Base-by-base conservation (phyloP, 2,888 invertebrate genomes). In the Ametastegia equiseti region DNA sequence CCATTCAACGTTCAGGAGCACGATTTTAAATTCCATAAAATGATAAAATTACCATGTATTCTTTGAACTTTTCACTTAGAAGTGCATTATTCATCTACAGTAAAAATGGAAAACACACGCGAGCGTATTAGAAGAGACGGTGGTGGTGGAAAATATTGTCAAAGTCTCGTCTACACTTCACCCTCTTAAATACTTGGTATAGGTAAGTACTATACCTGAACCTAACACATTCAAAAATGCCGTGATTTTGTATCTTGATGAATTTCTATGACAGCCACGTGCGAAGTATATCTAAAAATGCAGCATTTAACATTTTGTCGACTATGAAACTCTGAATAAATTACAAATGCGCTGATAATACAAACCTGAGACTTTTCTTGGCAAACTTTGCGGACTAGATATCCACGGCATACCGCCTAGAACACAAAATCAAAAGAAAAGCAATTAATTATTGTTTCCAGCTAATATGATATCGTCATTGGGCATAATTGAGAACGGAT, bases 371-470 rank as follows among this genome's bases (percentile, higher is more conserved):
- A 92, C 90, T 94, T 94, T 83, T 94, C 93, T 85, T 92, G 92
- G 50, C 83, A 86, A 91, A 83, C 86, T 87, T 94, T 93, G 80
- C 94, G 93, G 0, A 95, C 93, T 83, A 97, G 92, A 89, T 94
- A 95, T 0, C 98, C 98, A 84, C 96, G 95, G 87, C 96, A 96
- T 65, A 93, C 89, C 0, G 97, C 95, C 93, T 88, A 81, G 2
- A 84, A 85, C 80, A 71, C 2, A 82, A 33, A 36, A 60, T 79
- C n/a, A n/a, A n/a, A n/a, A n/a, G n/a, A n/a, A n/a, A n/a, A n/a
- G n/a, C n/a, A n/a, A n/a, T n/a, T 92, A 85, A 47, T 83, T 83
- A 39, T 50, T 77, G 75, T 33, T 19, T 27, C 30, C 2, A 47
- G 63, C 36, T 11, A 13, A 45, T 36, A 30, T n/a, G 60, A 19